These are phyloP conservation scores for Nothura maculosa DNA, from an alignment of 2,797 vertebrate genomes.

Conservation along the genomic window DNA sequence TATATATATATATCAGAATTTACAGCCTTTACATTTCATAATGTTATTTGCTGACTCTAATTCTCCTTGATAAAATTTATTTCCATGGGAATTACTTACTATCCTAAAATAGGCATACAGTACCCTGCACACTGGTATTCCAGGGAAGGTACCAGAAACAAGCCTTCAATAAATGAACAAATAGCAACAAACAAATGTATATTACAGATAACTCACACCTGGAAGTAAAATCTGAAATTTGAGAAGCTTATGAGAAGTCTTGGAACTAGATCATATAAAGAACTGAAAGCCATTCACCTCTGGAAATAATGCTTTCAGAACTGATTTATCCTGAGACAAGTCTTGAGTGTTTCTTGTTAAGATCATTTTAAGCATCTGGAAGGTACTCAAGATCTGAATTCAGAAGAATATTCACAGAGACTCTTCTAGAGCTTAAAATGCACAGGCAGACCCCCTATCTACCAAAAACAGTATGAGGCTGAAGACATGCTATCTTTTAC, in stretches of 20 bases:
- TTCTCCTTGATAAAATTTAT: not conserved
- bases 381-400: constrained; percentile 18
- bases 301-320: constrained; percentile 27
- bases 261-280: constrained; percentile 1
- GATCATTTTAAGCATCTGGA: not conserved
- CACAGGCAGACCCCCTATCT: not conserved
- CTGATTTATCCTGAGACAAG: not conserved
- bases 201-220: not conserved
- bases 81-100: not conserved
- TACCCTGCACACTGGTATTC: not conserved
- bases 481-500: not conserved
- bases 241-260: not conserved
- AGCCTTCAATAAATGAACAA: not conserved
- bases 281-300: constrained; percentile 2
- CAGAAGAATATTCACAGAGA: not conserved
- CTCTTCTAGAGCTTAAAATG: constrained; percentile 13
- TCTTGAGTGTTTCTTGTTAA: not conserved
- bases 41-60: not conserved
- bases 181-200: not conserved
- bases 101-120: not conserved
- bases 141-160: not conserved
- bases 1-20: not conserved
- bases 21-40: not conserved
- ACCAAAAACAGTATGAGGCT: not conserved
- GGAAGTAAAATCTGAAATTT: not conserved